Evolutionary conservation across 2,113 vertebrate species (phyloP).

Genomic region (Donacobius atricapilla): DNA sequence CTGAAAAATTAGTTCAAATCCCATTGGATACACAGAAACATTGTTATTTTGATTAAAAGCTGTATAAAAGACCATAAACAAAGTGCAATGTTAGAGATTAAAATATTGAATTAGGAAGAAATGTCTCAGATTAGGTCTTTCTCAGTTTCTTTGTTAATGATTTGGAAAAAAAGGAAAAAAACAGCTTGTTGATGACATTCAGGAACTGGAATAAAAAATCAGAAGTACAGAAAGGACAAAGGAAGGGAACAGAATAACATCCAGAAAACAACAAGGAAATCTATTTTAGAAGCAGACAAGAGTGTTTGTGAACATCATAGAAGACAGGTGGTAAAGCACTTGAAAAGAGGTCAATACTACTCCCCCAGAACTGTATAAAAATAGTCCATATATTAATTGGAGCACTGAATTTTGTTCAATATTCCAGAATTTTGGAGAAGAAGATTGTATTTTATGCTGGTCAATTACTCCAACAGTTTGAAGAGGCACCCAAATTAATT

Average conservation of each 20-base stretch:
- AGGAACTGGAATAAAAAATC: neutral
- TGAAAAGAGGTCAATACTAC: neutral
- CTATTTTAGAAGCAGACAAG: neutral
- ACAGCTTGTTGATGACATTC: neutral
- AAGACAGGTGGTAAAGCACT: neutral
- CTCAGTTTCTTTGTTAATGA: neutral
- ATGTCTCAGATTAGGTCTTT: neutral
- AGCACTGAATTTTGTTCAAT: neutral
- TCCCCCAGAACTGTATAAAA: neutral
- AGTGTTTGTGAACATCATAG: neutral
- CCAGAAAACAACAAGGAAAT: neutral
- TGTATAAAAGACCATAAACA: neutral
- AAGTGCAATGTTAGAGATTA: neutral
- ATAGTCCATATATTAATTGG: fast-evolving
- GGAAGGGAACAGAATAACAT: neutral
- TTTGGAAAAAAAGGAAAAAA: neutral
- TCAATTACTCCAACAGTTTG: neutral
- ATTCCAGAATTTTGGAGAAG: neutral
- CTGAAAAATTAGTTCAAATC: slow-evolving; percentile 4
- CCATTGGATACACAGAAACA: neutral
- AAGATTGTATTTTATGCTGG: neutral
- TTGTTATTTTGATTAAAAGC: slow-evolving; percentile 5
- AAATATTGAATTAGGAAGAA: neutral
- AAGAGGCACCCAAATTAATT: neutral
- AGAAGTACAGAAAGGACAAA: neutral